phyloP scores from a whole-genome alignment of 2,113 vertebrate genomes.

The Megaptera novaeangliae region DNA sequence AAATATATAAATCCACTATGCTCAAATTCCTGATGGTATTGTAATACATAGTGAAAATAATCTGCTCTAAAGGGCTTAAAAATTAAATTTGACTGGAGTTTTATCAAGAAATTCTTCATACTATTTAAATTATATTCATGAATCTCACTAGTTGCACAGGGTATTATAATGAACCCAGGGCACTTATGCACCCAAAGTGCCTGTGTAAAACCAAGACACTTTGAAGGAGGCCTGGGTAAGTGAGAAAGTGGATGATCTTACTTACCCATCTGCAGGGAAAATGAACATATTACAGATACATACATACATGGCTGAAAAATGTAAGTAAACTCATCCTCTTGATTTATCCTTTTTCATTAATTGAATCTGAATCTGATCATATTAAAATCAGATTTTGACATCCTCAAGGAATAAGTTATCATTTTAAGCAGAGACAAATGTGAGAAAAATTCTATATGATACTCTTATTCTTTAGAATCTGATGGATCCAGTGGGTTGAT shows the following conservation, averaged over 20 bases:
- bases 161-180: not conserved
- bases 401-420: not conserved
- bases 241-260: not conserved
- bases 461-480: not conserved
- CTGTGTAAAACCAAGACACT: not conserved
- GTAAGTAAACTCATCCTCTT: not conserved
- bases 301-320: not conserved
- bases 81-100: not conserved
- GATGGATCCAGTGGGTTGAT: not conserved
- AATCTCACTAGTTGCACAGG: not conserved
- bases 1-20: not conserved
- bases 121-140: not conserved
- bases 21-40: not conserved
- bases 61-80: not conserved
- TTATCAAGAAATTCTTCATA: not conserved
- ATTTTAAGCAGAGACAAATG: not conserved
- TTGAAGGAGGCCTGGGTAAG: not conserved
- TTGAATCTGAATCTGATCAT: not conserved
- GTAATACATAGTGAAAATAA: not conserved
- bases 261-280: not conserved
- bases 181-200: not conserved
- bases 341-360: slow-evolving; percentile 10
- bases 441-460: not conserved
- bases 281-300: not conserved
- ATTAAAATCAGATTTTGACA: slow-evolving; percentile 15